phyloP scores from a whole-genome alignment of 2,113 vertebrate genomes.

The Danio rerio region DNA sequence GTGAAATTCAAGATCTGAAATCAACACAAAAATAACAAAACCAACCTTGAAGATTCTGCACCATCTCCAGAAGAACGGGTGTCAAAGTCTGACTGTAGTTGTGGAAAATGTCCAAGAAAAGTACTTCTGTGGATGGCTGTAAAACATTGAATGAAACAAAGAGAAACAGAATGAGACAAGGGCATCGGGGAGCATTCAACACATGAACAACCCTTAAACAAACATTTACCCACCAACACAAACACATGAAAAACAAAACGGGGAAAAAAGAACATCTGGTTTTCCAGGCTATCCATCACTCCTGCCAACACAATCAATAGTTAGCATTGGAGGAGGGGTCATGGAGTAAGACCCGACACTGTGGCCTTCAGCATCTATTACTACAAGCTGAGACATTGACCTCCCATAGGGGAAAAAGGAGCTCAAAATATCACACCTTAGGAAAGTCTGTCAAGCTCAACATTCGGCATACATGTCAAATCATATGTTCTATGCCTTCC shows the following conservation, averaged over 20 bases:
- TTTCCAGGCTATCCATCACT: neutral
- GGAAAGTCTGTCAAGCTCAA: slow-evolving; percentile 36
- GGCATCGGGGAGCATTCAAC: neutral
- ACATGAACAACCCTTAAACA: slow-evolving; percentile 1
- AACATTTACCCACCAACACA: too few relatives aligned
- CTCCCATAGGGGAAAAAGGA: neutral
- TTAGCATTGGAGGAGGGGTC: neutral
- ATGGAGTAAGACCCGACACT: neutral
- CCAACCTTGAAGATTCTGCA: slow-evolving; percentile 90
- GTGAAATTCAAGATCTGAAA: too few relatives aligned
- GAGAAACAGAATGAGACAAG: slow-evolving; percentile 21
- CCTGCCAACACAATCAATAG: slow-evolving; percentile 17
- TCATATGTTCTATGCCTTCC: slow-evolving; percentile 1
- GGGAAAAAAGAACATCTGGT: neutral
- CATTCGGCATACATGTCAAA: neutral
- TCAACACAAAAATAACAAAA: slow-evolving; percentile 11
- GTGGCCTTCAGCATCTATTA: neutral
- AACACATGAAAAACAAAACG: too few relatives aligned
- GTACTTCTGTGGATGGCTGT: slow-evolving; percentile 96
- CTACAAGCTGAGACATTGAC: neutral
- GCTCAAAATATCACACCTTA: too few relatives aligned
- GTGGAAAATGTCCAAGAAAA: slow-evolving; percentile 98
- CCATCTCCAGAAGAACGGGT: slow-evolving; percentile 94
- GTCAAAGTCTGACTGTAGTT: slow-evolving; percentile 94
- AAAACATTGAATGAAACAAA: too few relatives aligned